Percentiles rank a stretch among this genome's conserved stretches.
phyloP scores from a whole-genome alignment of 2,113 vertebrate genomes.

The Rhea americana region DNA sequence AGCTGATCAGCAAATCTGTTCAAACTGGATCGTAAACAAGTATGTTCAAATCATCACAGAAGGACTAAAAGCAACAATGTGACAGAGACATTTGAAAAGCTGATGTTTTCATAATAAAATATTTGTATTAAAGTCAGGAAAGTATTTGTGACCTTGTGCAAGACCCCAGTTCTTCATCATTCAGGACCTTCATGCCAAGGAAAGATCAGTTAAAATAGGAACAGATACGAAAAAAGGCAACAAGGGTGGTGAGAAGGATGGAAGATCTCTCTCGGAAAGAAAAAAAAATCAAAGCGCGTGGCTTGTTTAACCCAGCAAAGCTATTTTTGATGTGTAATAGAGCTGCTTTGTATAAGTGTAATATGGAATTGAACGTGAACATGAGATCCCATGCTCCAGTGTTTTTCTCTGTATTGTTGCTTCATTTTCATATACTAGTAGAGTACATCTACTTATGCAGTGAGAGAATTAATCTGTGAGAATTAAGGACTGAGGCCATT shows the following conservation, averaged over 20 bases:
- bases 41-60: background rate
- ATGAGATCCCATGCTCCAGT: background rate
- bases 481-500: background rate
- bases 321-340: background rate
- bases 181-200: background rate
- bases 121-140: background rate
- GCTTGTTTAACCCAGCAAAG: background rate
- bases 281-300: background rate
- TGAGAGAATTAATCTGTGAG: background rate
- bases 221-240: background rate
- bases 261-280: background rate
- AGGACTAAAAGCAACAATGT: background rate
- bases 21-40: background rate
- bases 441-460: background rate
- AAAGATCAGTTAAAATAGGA: background rate
- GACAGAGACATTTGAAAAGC: background rate
- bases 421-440: background rate
- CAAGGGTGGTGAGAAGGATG: background rate
- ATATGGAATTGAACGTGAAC: background rate
- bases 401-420: background rate
- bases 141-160: background rate
- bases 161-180: background rate
- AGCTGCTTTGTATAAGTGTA: background rate
- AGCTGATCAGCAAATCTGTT: background rate
- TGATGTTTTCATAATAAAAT: background rate